Base-by-base conservation (phyloP, 2,797 vertebrate species). In the Tokudaia muenninki region DNA sequence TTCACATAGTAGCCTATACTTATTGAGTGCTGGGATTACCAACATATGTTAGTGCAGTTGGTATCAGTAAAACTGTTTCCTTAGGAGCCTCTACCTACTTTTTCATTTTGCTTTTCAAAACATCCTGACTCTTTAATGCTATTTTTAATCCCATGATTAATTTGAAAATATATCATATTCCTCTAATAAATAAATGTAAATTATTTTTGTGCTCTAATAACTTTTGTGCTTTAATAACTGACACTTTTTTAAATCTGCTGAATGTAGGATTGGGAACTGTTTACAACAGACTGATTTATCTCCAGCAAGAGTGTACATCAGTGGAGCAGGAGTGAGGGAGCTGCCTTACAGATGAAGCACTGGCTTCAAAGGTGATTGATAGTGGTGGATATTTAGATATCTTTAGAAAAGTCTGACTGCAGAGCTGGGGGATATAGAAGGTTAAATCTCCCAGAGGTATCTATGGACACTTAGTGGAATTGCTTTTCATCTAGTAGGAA, bases 401-500 rank as follows among this genome's bases (percentile, higher is more conserved):
- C 72, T 94, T 59, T 74, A 59, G 52, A 84, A 70, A 91, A 61
- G 52, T 86, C 86, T 88, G 81, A 75, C 34, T 41, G 10, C 34
- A 77, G 50, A 41, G 31, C 44, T 83, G 65, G 59, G 37, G 88
- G 75, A 65, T 44, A 47, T 9, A 75, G 24, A 44, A 24, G 24
- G 57, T 52, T 1, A 22, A 55, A 57, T 34, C 80, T 93, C 77
- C 37, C 44, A 70, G 37, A 72, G 61, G 78, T 88, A 72, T 95
- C 92, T 81, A 59, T 65, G 26, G 63, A 44, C 83, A 87, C 57
- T 97, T 84, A 94, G 88, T 80, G 72, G 92, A 95, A 97, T 57
- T 95, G 59, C 44, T 96, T 96, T 96, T 91, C 91, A 92, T 88
- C 82, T 84, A 84, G 63, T 67, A 91, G 63, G 70, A 81, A 87